Evolutionary conservation across 2,113 vertebrate species (phyloP).

Genomic region (Camelus dromedarius): DNA sequence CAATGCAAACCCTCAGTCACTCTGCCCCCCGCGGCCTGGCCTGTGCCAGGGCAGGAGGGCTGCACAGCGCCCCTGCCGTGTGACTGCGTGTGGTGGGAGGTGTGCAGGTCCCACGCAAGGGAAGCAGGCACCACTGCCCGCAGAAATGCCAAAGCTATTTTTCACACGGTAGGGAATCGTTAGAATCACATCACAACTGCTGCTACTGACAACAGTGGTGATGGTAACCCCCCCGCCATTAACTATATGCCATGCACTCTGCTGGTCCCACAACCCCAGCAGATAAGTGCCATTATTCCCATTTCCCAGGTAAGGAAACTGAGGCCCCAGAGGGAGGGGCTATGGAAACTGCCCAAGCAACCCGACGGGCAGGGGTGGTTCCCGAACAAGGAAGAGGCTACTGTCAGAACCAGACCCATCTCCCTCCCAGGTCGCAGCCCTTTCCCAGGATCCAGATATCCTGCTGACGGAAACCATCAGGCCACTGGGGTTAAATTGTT

Average conservation of each 20-base stretch:
- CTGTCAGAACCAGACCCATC: neutral
- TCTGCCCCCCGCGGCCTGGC: neutral
- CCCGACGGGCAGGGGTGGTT: neutral
- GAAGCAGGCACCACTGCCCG: neutral
- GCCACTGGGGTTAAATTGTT: neutral
- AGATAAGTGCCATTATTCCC: neutral
- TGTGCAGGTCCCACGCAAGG: neutral
- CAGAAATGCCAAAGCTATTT: slow-evolving; percentile 47
- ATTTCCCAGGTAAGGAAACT: neutral
- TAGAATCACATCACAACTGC: neutral
- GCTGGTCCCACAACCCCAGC: neutral
- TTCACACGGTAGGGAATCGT: neutral
- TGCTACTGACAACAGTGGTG: neutral
- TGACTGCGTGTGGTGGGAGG: neutral
- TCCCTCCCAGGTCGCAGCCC: neutral
- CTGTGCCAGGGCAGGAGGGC: neutral
- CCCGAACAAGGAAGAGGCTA: neutral
- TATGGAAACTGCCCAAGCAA: neutral
- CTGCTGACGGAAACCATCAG: neutral
- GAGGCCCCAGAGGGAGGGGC: neutral
- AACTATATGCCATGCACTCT: neutral
- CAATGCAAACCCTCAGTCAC: neutral
- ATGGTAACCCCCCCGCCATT: neutral
- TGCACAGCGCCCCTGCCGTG: neutral
- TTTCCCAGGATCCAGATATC: neutral